These are phyloP conservation scores for Drosophila nigromelanica DNA, from an alignment of 1,140 invertebrate genomes.

Conservation along the genomic window DNA sequence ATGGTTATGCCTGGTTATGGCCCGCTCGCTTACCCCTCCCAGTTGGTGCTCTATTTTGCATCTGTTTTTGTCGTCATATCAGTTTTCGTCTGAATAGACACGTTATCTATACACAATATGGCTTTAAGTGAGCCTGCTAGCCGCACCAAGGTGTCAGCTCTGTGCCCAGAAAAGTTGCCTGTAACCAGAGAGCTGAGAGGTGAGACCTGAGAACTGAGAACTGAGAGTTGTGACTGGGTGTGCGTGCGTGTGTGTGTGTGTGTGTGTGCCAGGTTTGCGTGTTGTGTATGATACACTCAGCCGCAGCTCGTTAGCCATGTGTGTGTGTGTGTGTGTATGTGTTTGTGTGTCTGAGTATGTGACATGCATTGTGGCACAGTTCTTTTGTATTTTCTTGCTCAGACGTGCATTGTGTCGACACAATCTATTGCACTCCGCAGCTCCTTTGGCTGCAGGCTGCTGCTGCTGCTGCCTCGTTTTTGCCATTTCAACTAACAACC, in stretches of 20 bases:
- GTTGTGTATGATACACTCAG: conserved; percentile 53
- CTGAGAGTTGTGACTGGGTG: not conserved
- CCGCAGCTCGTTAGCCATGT: conserved; percentile 50
- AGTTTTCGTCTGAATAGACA: conserved; percentile 79
- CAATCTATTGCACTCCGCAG: conserved; percentile 45
- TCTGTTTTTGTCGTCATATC: conserved; percentile 68
- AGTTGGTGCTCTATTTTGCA: conserved; percentile 31
- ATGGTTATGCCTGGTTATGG: not conserved
- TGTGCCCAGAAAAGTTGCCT: conserved; percentile 7
- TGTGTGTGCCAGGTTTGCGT: conserved; percentile 21
- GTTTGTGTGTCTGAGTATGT: conserved; percentile 9
- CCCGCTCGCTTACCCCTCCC: not conserved
- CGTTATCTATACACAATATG: conserved; percentile 78
- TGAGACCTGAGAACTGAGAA: not conserved
- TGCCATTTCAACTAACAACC: conserved; percentile 48
- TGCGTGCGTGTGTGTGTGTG: not conserved
- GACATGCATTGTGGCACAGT: conserved; percentile 45
- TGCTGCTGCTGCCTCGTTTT: conserved; percentile 24
- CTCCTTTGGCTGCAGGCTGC: conserved; percentile 14
- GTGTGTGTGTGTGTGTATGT: not conserved
- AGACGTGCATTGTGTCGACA: conserved; percentile 66
- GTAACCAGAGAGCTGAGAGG: not conserved
- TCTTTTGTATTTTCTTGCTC: conserved; percentile 57
- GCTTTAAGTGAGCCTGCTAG: conserved; percentile 64
- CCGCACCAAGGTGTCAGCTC: conserved; percentile 25